phyloP scores from a whole-genome alignment of 2,888 invertebrate species.

The Lepetodrilus schrolli region DNA sequence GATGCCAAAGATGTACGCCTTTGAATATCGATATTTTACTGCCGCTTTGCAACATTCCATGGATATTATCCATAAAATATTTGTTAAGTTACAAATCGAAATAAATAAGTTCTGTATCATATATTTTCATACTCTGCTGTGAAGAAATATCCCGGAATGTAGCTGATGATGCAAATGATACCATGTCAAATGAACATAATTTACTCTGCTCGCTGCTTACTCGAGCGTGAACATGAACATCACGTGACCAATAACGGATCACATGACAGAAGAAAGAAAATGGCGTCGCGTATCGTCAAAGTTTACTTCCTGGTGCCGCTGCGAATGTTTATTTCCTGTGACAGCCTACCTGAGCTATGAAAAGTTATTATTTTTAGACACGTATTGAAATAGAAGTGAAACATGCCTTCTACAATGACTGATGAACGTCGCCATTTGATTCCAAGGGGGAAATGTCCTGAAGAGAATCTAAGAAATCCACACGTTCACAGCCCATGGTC shows the following conservation, averaged over 20 bases:
- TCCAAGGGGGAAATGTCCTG: slow-evolving; percentile 2
- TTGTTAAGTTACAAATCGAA: no score
- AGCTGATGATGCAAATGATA: no score
- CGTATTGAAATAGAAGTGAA: not conserved
- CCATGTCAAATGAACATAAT: no score
- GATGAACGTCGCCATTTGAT: not conserved
- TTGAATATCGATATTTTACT: no score
- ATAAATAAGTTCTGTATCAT: no score
- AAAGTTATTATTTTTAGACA: not conserved
- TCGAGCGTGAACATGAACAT: no score
- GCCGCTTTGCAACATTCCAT: no score
- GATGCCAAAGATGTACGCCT: no score
- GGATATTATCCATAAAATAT: no score
- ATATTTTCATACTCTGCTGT: no score
- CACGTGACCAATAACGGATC: slow-evolving; percentile 13
- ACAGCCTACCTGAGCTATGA: not conserved
- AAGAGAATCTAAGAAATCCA: not conserved
- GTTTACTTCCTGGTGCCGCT: not conserved
- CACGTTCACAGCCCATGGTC: slow-evolving; percentile 20
- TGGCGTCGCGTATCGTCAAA: not conserved
- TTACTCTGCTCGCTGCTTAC: no score
- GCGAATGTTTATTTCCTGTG: not conserved
- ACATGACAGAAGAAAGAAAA: slow-evolving; percentile 7
- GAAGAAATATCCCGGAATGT: no score
- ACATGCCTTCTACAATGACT: not conserved